Percentiles rank a stretch among this genome's conserved stretches.
These are phyloP conservation scores for Archaeoteleia sp. DNA, from an alignment of 2,888 invertebrate species.

Conservation along the genomic window DNA sequence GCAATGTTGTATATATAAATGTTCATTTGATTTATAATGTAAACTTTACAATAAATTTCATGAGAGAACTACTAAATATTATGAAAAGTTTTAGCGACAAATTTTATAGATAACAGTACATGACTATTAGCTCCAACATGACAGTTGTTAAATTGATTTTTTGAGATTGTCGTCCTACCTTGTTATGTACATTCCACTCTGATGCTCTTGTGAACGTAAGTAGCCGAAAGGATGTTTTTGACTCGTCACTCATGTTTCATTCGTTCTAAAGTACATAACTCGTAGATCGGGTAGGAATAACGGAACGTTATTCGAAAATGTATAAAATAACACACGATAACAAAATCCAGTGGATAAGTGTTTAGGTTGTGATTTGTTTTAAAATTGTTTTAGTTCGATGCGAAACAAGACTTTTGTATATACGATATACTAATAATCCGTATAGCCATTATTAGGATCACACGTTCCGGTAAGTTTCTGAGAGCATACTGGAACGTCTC, in stretches of 20 bases:
- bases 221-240: constrained; percentile 47
- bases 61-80: too few relatives aligned
- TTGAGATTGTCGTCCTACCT: neutral
- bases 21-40: too few relatives aligned
- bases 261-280: constrained; percentile 57
- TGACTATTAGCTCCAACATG: too few relatives aligned
- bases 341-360: constrained; percentile 60
- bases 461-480: constrained; percentile 7
- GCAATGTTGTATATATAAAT: too few relatives aligned
- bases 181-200: constrained; percentile 31
- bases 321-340: constrained; percentile 50
- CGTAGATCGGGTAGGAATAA: constrained; percentile 56
- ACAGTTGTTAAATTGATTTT: constrained; percentile 1
- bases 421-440: constrained; percentile 58
- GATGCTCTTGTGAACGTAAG: constrained; percentile 45
- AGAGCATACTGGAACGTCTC: neutral
- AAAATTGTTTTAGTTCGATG: constrained; percentile 62
- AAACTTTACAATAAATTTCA: too few relatives aligned
- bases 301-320: constrained; percentile 50
- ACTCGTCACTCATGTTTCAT: constrained; percentile 60
- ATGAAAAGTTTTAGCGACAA: too few relatives aligned
- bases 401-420: constrained; percentile 65
- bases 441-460: constrained; percentile 41
- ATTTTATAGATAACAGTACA: too few relatives aligned
- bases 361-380: constrained; percentile 72